phyloP scores from a whole-genome alignment of 2,113 vertebrate species.

The Poeciliopsis occidentalis region DNA sequence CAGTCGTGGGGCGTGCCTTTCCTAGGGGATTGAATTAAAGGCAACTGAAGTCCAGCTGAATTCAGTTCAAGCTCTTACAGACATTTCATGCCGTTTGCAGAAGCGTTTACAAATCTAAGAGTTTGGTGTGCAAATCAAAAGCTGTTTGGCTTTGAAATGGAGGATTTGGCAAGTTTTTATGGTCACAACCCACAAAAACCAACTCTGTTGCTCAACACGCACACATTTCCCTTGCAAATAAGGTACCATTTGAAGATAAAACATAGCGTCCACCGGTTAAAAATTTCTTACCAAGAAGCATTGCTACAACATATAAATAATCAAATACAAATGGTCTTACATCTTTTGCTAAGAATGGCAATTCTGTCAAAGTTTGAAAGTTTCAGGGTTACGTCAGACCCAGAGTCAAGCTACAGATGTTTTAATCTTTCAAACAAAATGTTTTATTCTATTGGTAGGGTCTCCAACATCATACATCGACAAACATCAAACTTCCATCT shows the following conservation, averaged over 20 bases:
- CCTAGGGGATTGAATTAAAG: not conserved
- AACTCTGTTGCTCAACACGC: not conserved
- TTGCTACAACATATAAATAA: not conserved
- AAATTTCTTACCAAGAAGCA: not conserved
- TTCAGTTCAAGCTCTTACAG: not conserved
- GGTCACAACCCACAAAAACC: not conserved
- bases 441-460: not conserved
- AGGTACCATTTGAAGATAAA: not conserved
- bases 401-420: not conserved
- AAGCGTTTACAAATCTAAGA: not conserved
- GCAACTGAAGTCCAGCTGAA: not conserved
- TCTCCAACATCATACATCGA: not conserved
- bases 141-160: not conserved
- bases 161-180: not conserved
- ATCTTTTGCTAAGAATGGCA: not conserved
- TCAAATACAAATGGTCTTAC: not conserved
- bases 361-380: not conserved
- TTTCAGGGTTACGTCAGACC: not conserved
- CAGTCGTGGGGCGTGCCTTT: not conserved
- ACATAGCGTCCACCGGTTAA: not conserved
- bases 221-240: not conserved
- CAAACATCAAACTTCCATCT: not conserved
- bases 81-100: not conserved
- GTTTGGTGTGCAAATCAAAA: not conserved
- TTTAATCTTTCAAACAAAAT: not conserved